Percentiles rank a stretch among this genome's conserved stretches.
Evolutionary conservation across 2,888 invertebrate species (phyloP).

Genomic region (Neuroscelio doddi): DNA sequence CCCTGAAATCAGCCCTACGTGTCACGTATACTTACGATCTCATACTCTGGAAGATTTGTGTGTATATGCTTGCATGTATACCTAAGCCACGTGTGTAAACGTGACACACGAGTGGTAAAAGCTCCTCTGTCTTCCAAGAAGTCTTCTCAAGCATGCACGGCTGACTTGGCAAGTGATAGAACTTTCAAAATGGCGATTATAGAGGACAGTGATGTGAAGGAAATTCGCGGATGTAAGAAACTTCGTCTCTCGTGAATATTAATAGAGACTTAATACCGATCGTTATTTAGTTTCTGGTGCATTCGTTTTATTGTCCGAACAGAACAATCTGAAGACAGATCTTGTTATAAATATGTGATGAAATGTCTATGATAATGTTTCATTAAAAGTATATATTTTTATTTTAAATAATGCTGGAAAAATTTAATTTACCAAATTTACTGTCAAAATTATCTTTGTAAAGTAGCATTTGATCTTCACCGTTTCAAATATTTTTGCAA

Average conservation of each 20-base stretch:
- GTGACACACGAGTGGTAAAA: constrained; percentile 44
- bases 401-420: too few relatives aligned
- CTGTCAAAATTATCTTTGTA: too few relatives aligned
- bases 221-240: constrained; percentile 35
- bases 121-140: constrained; percentile 35
- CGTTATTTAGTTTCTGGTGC: not conserved
- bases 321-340: too few relatives aligned
- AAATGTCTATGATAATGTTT: too few relatives aligned
- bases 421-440: too few relatives aligned
- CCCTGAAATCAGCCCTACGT: constrained; percentile 47
- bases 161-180: constrained; percentile 47
- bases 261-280: constrained; percentile 14
- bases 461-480: too few relatives aligned
- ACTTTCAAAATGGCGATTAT: constrained; percentile 43
- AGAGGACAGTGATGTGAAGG: constrained; percentile 37
- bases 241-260: constrained; percentile 22
- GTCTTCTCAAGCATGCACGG: constrained; percentile 45
- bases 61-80: constrained; percentile 14
- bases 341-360: too few relatives aligned
- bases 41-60: constrained; percentile 22
- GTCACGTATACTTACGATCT: constrained; percentile 46
- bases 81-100: constrained; percentile 23
- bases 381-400: too few relatives aligned
- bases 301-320: too few relatives aligned
- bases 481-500: too few relatives aligned